Evolutionary conservation across 2,888 invertebrate species (phyloP), one percentile per base, ranked within the genome.

Genomic region (Nemotelus nigrinus): DNA sequence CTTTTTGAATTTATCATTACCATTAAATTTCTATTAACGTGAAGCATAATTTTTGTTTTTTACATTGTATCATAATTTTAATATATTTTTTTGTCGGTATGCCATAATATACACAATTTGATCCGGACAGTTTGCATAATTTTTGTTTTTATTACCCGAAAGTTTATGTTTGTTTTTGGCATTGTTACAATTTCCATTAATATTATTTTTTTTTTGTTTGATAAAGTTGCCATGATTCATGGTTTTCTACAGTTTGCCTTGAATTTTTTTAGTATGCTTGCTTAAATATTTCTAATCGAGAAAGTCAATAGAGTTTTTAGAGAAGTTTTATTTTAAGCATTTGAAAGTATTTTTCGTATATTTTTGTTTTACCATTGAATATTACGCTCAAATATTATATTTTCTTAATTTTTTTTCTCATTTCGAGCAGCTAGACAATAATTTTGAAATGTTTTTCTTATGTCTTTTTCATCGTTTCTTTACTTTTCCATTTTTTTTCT

Each of bases 41-140:
- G 70, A 70, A 70, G 70, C 70, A 70, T 70, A 63, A 43, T 53
- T 6, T 53, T 6, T 53, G 53, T 63, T 63, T 63, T 70, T 41
- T 63, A 63, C 63, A 63, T 63, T 39, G 43, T 63, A 70, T 43
- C 44, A 43, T 70, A n/a, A 63, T 63, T 63, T 25, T 25, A 43
- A 63, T 63, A 63, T 63, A 63, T 63, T 58, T 58, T 6, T 58
- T 63, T 63, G 39, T 25, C 25, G 0, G 25, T 25, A 68, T 68
- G 25, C 10, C 53, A 43, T 70, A 70, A 65, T 65, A 45, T 65
- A 65, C 65, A 65, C n/a, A 25, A 25, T 25, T 25, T 25, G 25
- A 25, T 25, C 25, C 25, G 25, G 25, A 25, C 25, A 25, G 0
- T 25, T 25, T 25, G 25, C 25, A 25, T 25, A 25, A 25, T 25